Percentiles rank a stretch among this genome's conserved stretches.
These are phyloP conservation scores for Dorcus hopei DNA, from an alignment of 2,888 invertebrate genomes.

Conservation along the genomic window DNA sequence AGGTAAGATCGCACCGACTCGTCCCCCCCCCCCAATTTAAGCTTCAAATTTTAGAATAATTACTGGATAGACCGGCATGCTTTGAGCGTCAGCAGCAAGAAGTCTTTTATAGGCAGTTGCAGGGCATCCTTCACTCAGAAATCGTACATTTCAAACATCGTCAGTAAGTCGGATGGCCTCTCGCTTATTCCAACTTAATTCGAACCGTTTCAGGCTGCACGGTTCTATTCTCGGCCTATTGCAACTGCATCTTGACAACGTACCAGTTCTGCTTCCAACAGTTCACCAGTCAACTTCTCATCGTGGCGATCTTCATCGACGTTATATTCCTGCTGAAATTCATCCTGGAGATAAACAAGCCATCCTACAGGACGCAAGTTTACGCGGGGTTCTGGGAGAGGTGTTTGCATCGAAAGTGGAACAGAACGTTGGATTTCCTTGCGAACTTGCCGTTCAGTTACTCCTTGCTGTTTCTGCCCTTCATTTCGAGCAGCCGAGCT, in stretches of 20 bases:
- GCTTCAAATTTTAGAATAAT: constrained; percentile 7
- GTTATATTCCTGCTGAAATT: constrained; percentile 49
- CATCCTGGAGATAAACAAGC: constrained; percentile 52
- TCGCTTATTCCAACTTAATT: no score
- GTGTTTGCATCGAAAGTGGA: constrained; percentile 49
- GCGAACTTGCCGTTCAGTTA: constrained; percentile 50
- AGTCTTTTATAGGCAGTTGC: constrained; percentile 7
- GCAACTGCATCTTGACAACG: constrained; percentile 50
- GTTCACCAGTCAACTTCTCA: constrained; percentile 41
- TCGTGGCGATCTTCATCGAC: constrained; percentile 46
- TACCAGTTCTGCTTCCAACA: constrained; percentile 55
- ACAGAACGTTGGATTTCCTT: constrained; percentile 50
- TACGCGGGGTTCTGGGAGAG: no score
- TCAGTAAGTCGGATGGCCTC: constrained; percentile 7
- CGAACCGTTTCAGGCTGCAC: no score
- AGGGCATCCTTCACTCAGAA: constrained; percentile 5
- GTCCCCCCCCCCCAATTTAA: neutral
- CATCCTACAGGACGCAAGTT: constrained; percentile 46
- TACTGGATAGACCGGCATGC: constrained; percentile 8
- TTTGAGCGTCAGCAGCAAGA: constrained; percentile 1
- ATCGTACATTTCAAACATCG: constrained; percentile 3
- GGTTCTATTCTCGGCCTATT: constrained; percentile 42
- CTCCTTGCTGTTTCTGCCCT: constrained; percentile 40
- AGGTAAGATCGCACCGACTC: no score
- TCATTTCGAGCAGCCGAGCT: constrained; percentile 28